A percentile compares a stretch with the other conserved stretches of the same genome.
These are phyloP conservation scores for Leptinotarsa tumamoca DNA, from an alignment of 2,888 invertebrate species.

Conservation along the genomic window DNA sequence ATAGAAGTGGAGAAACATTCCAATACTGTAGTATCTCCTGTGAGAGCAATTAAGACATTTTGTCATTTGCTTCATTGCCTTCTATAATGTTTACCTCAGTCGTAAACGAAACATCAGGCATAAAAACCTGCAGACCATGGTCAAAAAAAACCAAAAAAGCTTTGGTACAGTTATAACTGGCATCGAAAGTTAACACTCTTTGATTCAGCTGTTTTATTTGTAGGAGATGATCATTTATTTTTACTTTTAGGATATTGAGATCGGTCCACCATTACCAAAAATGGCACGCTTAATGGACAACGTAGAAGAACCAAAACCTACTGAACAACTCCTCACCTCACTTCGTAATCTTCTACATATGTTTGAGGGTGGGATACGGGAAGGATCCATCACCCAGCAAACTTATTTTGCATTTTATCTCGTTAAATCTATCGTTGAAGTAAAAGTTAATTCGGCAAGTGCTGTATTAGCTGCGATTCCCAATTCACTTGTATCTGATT, in stretches of 20 bases:
- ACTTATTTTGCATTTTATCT: constrained; percentile 87
- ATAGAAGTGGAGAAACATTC: too few relatives aligned
- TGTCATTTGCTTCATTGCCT: too few relatives aligned
- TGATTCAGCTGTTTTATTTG: too few relatives aligned
- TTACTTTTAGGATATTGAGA: constrained; percentile 54
- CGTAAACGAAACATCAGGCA: too few relatives aligned
- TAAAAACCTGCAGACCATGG: too few relatives aligned
- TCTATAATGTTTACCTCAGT: too few relatives aligned
- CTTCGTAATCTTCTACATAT: constrained; percentile 78
- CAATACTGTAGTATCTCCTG: too few relatives aligned
- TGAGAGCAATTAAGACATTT: too few relatives aligned
- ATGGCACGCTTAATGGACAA: constrained; percentile 53
- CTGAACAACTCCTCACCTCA: constrained; percentile 66
- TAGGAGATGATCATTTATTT: constrained; percentile 1
- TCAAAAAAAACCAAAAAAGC: too few relatives aligned
- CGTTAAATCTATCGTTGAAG: constrained; percentile 80
- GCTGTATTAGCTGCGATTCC: constrained; percentile 82
- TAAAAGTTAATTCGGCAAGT: constrained; percentile 70
- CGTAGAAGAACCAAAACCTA: constrained; percentile 50
- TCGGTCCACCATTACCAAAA: constrained; percentile 56
- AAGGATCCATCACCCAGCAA: constrained; percentile 85
- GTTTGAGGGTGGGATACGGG: constrained; percentile 71
- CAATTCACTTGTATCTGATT: constrained; percentile 79
- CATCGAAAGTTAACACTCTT: too few relatives aligned
- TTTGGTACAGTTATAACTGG: too few relatives aligned